Conservation (phyloP, 1,140 invertebrate genomes). For the Brachionus calyciflorus region DNA sequence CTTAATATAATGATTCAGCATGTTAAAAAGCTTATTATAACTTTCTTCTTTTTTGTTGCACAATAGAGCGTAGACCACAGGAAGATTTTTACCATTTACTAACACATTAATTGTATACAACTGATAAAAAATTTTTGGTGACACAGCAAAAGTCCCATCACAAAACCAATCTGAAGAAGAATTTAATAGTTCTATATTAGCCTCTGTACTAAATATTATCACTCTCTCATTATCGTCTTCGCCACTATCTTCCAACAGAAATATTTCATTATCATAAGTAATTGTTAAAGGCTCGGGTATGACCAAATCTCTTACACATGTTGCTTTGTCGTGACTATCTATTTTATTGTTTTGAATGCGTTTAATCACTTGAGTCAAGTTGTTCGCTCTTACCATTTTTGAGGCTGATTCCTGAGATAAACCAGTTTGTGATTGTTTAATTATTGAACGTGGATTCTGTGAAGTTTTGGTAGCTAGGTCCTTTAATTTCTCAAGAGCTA, state of each 20-base stretch:
- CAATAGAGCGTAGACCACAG: no score
- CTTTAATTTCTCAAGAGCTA: neutral
- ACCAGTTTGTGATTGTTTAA: neutral
- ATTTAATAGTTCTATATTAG: neutral
- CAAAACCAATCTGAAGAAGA: neutral
- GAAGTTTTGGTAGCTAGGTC: neutral
- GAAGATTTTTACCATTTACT: neutral
- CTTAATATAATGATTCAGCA: no score
- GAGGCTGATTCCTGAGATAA: neutral
- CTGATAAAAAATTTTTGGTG: neutral
- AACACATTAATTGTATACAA: neutral
- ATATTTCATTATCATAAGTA: neutral
- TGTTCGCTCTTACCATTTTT: neutral
- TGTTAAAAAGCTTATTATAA: no score
- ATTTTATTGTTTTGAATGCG: slow-evolving; percentile 4
- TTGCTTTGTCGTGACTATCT: neutral
- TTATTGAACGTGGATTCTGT: slow-evolving; percentile 3
- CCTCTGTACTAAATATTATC: neutral
- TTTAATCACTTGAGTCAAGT: neutral
- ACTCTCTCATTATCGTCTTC: neutral
- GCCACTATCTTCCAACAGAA: slow-evolving; percentile 4
- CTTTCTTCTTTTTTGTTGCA: no score
- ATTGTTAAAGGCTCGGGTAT: neutral
- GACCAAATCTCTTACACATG: neutral
- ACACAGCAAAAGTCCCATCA: neutral